phyloP scores from a whole-genome alignment of 2,888 invertebrate species.

The Pristionchus exspectatus region DNA sequence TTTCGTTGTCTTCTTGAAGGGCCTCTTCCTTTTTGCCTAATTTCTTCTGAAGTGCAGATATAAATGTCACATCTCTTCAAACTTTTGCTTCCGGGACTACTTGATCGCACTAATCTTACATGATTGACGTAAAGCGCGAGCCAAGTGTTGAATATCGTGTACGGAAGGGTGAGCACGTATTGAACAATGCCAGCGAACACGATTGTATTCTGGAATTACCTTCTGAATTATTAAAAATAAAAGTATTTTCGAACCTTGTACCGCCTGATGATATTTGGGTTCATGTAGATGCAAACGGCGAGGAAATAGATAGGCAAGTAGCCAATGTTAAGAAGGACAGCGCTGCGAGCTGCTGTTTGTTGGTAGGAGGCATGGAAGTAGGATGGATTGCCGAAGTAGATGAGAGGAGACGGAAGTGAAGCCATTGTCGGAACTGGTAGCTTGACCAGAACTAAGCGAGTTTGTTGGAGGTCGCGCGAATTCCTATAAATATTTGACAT shows the following conservation, averaged over 20 bases:
- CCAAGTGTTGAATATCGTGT: conserved; percentile 17
- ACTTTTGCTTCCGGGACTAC: background rate
- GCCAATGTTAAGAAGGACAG: conserved; percentile 20
- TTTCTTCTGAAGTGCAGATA: too few relatives aligned
- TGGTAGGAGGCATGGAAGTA: conserved; percentile 17
- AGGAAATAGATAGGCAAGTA: conserved; percentile 26
- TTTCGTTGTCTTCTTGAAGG: background rate
- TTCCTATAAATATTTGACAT: too few relatives aligned
- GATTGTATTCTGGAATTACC: background rate
- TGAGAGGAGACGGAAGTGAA: background rate
- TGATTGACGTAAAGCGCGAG: conserved; percentile 29
- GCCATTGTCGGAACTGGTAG: background rate
- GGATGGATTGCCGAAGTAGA: background rate
- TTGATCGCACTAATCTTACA: background rate
- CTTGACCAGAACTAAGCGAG: too few relatives aligned
- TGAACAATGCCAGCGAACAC: background rate
- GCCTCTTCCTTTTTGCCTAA: too few relatives aligned
- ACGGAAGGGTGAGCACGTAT: conserved; percentile 11
- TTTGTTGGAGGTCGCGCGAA: too few relatives aligned
- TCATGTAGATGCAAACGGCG: background rate
- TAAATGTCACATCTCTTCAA: background rate
- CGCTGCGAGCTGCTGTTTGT: background rate
- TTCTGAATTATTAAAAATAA: background rate
- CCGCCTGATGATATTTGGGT: background rate
- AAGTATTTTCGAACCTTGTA: background rate